Conservation (phyloP, 2,113 vertebrate genomes). For the Ifrita kowaldi region DNA sequence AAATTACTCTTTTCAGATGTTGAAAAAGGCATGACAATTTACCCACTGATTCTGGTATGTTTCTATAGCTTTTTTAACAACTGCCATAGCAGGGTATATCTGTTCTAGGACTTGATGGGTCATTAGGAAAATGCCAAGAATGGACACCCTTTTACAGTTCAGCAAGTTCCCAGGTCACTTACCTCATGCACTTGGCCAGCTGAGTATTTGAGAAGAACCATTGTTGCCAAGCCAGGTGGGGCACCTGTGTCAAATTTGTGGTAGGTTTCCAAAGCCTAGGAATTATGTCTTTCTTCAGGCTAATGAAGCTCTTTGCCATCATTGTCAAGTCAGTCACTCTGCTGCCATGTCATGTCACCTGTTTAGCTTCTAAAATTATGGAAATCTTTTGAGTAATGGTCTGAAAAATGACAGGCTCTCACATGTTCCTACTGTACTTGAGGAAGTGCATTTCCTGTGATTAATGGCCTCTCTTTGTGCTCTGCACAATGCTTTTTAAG, state of each 20-base stretch:
- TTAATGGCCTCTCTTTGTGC: not conserved
- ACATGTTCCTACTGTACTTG: not conserved
- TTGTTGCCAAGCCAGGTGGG: not conserved
- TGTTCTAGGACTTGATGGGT: not conserved
- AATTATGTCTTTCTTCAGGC: not conserved
- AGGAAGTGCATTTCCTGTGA: conserved; percentile 17
- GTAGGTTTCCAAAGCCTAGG: not conserved
- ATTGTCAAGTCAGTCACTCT: not conserved
- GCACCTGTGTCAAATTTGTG: not conserved
- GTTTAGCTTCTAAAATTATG: not conserved
- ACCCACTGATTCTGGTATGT: not conserved
- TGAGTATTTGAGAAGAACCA: not conserved
- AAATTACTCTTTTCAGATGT: not conserved
- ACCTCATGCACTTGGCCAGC: rapidly evolving
- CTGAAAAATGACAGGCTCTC: conserved; percentile 3
- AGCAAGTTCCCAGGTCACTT: not conserved
- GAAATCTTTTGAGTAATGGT: not conserved
- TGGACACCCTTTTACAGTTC: not conserved
- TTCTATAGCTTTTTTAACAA: not conserved
- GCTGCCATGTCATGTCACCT: not conserved
- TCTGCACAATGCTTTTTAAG: conserved; percentile 24
- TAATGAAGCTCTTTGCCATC: not conserved
- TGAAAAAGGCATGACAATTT: not conserved
- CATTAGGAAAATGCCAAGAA: not conserved
- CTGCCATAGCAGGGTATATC: not conserved